A percentile compares a stretch with the other conserved stretches of the same genome.
Conservation (phyloP, 2,888 invertebrate genomes). For the Micoletzkya japonica region DNA sequence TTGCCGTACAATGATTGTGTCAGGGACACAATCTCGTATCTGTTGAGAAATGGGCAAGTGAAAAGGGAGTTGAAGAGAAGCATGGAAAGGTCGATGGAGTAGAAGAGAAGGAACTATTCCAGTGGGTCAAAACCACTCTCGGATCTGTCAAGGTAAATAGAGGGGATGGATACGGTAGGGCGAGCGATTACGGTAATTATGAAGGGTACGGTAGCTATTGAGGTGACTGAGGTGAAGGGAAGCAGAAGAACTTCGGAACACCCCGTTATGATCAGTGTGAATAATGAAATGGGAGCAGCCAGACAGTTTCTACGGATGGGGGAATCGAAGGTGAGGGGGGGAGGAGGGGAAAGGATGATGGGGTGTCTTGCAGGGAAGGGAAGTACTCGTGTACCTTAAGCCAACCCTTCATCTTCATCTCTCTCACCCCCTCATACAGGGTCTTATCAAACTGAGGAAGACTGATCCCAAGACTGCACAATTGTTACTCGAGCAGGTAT, state of each 20-base stretch:
- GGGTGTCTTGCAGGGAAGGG: conserved; percentile 61
- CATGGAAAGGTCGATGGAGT: conserved; percentile 34
- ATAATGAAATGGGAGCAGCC: conserved; percentile 87
- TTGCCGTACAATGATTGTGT: conserved; percentile 65
- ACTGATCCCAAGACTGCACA: conserved; percentile 81
- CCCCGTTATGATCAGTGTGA: conserved; percentile 91
- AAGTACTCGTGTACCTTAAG: conserved; percentile 75
- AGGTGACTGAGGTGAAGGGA: conserved; percentile 66
- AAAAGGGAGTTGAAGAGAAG: conserved; percentile 49
- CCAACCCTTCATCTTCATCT: conserved; percentile 93
- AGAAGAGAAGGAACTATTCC: conserved; percentile 79
- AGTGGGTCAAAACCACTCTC: conserved; percentile 79
- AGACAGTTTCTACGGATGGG: conserved; percentile 85
- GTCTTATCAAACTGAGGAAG: conserved; percentile 77
- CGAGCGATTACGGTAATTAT: background rate
- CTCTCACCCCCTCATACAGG: conserved; percentile 86
- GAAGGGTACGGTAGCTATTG: background rate
- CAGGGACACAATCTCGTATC: conserved; percentile 79
- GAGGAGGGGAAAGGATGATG: background rate
- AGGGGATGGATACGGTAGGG: background rate
- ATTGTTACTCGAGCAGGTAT: conserved; percentile 81
- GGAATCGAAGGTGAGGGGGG: conserved; percentile 61
- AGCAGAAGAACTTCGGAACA: conserved; percentile 84
- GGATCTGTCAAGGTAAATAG: conserved; percentile 70
- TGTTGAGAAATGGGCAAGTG: conserved; percentile 84